Percentiles rank a stretch among this genome's conserved stretches.
These are phyloP conservation scores for Sacculina carcini DNA, from an alignment of 2,888 invertebrate species.

Conservation along the genomic window DNA sequence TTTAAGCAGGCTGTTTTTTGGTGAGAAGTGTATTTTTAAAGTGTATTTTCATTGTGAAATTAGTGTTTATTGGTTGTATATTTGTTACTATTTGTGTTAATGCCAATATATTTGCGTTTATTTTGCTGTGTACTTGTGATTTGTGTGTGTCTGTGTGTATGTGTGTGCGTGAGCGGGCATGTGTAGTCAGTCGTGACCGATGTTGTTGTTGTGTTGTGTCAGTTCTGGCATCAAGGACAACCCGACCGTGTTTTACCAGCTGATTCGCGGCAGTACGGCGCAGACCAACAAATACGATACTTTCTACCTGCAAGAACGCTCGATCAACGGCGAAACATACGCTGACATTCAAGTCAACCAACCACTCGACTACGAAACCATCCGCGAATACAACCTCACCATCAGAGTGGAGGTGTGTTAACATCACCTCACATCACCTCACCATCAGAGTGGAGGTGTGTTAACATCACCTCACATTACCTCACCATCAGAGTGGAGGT, in stretches of 20 bases:
- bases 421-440: background rate
- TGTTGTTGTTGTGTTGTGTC: slow-evolving; percentile 18
- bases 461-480: no score
- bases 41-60: no score
- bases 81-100: no score
- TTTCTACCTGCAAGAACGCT: slow-evolving; percentile 79
- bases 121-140: no score
- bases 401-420: slow-evolving; percentile 70
- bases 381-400: slow-evolving; percentile 82
- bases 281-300: slow-evolving; percentile 89
- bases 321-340: slow-evolving; percentile 77
- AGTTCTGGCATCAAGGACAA: slow-evolving; percentile 90
- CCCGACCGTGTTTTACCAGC: slow-evolving; percentile 77
- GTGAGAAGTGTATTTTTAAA: no score
- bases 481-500: no score
- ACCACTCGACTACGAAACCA: slow-evolving; percentile 76
- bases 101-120: no score
- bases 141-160: no score
- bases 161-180: slow-evolving; percentile 1
- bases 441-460: background rate
- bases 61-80: no score
- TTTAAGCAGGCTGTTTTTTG: no score
- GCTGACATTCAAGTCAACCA: slow-evolving; percentile 89
- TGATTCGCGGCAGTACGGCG: slow-evolving; percentile 84
- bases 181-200: no score